phyloP scores from a whole-genome alignment of 2,888 invertebrate genomes.

The Perithous albicinctus region DNA sequence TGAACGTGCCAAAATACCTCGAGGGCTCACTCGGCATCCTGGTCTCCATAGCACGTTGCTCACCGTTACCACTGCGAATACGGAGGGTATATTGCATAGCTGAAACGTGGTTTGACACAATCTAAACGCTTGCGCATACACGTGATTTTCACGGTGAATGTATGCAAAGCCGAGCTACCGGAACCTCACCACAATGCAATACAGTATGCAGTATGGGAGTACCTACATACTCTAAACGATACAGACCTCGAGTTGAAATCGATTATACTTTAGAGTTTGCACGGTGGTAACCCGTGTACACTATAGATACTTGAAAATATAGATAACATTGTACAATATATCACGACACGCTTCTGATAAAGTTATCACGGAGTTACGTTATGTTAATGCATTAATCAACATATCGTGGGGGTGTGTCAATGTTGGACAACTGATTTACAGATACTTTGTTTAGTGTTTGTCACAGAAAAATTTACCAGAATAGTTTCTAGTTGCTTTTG shows the following conservation, averaged over 20 bases:
- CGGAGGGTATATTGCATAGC: conserved; percentile 22
- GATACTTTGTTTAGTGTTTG: not conserved
- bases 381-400: not conserved
- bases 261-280: conserved; percentile 41
- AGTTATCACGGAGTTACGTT: not conserved
- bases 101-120: conserved; percentile 48
- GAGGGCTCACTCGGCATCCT: conserved; percentile 28
- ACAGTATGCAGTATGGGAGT: not conserved
- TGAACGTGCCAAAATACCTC: conserved; percentile 61
- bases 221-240: conserved; percentile 23
- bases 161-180: not conserved
- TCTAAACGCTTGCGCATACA: conserved; percentile 11
- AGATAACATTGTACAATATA: not conserved
- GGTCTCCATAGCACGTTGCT: not conserved
- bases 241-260: conserved; percentile 32
- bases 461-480: not conserved
- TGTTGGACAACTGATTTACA: not conserved
- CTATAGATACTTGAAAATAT: not conserved
- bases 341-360: not conserved
- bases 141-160: conserved; percentile 29
- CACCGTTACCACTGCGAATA: conserved; percentile 17
- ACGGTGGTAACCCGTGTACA: conserved; percentile 24
- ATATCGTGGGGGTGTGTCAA: not conserved
- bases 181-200: conserved; percentile 24
- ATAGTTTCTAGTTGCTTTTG: not conserved